Evolutionary conservation across 2,113 vertebrate genomes (phyloP).

Genomic region (Equus przewalskii): DNA sequence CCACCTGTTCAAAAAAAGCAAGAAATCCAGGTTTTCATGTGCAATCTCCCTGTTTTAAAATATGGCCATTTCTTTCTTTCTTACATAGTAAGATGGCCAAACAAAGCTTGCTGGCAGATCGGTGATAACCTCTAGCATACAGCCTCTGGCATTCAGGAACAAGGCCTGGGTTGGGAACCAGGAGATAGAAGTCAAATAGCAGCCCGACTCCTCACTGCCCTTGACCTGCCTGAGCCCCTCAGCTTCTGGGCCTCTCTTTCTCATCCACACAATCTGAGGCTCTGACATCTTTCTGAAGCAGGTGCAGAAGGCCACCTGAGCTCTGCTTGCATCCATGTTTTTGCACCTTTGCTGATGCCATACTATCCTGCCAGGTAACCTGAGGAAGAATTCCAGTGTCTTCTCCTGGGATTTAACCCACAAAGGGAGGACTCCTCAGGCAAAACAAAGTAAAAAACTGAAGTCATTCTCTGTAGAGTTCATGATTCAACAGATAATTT

Average conservation of each 20-base stretch:
- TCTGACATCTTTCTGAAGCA: neutral
- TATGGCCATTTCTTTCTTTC: neutral
- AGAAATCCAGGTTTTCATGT: neutral
- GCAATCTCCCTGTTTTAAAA: neutral
- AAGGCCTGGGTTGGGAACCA: neutral
- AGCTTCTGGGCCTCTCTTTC: neutral
- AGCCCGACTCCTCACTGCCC: neutral
- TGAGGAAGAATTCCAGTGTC: neutral
- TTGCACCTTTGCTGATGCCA: neutral
- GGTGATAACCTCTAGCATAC: neutral
- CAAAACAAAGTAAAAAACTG: conserved; percentile 51
- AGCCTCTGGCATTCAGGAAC: neutral
- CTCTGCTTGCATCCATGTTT: neutral
- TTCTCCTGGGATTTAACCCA: conserved; percentile 54
- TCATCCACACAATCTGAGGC: neutral
- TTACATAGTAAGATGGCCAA: neutral
- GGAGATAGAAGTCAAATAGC: neutral
- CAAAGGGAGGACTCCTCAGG: conserved; percentile 11
- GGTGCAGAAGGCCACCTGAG: neutral
- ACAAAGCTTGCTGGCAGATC: neutral
- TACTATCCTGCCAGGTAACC: neutral
- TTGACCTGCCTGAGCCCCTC: neutral
- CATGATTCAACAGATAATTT: conserved; percentile 37
- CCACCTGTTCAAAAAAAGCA: neutral
- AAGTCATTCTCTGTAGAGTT: conserved; percentile 38